Evolutionary conservation across 1,140 invertebrate genomes (phyloP), one percentile per base, ranked within the genome.

Genomic region (Battus philenor): DNA sequence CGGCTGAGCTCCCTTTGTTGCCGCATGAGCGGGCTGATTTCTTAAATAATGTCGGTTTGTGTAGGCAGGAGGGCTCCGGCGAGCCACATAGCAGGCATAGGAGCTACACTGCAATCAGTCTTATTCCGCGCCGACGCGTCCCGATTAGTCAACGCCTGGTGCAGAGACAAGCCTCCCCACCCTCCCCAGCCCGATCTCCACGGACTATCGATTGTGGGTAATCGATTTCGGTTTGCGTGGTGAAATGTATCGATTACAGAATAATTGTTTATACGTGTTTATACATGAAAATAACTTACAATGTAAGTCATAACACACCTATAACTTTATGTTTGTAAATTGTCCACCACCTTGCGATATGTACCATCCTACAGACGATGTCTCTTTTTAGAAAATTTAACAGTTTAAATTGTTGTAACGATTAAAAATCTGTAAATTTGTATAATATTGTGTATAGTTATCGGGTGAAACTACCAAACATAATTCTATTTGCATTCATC

Each of bases 1-100:
- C 65, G 66, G 71, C 54, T 68, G 73, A 68, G 71, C 61, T 73
- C 66, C 68, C 68, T 72, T 76, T 71, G 71, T 77, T 81, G 67
- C 74, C 77, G 74, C 72, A 71, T 50, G 63, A 72, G 64, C 68
- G 56, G 56, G 71, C 79, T 79, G 74, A 80, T 79, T 83, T 80
- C 75, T 80, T 80, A 80, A 83, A 80, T 79, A 83, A 80, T 80
- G 79, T 80, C 68, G 75, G 73, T 73, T 71, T 75, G 66, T 74
- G 73, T 77, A 76, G 68, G 68, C 10, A 39, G 36, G 36, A 50
- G 54, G 49, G 50, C n/a, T 27, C 27, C 47, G 44, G 57, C 60
- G 47, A 65, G 60, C 65, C 70, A 69, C 65, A 69, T 61, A 64
- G 68, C 65, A 72, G 62, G 62, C 67, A 20, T 20, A 76, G 75